Evolutionary conservation across 2,797 vertebrate species (phyloP), one percentile per base, ranked within the genome.

Genomic region (Strix occidentalis): DNA sequence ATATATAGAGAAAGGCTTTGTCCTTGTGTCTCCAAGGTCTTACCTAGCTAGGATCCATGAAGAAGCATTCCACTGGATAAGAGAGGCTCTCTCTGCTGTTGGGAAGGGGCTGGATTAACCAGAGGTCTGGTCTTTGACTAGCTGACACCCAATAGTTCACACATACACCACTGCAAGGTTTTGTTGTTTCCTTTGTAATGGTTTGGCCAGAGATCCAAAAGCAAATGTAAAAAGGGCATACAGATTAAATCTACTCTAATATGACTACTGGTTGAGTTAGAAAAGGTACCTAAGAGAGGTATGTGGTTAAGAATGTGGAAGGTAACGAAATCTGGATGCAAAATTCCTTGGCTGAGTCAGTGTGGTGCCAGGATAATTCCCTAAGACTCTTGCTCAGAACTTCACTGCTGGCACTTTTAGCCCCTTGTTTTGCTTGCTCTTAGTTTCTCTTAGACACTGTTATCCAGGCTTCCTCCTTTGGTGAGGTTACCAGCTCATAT

Each of bases 401-500:
- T 24, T 76, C 78, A 83, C 41, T 84, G 79, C 53, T 75, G 83
- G 70, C 50, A 74, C 41, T 63, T 80, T 57, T 46, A 86, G 80
- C 19, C 33, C 63, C 16, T 77, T 69, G 41, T 79, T 92, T 95
- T 57, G 21, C 61, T 92, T 69, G 37, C 61, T 85, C 95, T 97
- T 98, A 99, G 80, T 96, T 98, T 96, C 99, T 99, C 89, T 98
- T 98, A 97, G 98, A 99, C 95, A 99, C 97, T 0, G 98, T 99
- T 97, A 99, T 98, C 99, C 99, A 99, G 64, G 98, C 99, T 97
- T 99, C 99, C 28, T 99, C 99, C 95, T 98, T 99, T 6, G 99
- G 98, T 5, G 99, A 98, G 54, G 99, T 99, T 74, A 99, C 99
- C 95, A 99, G 98, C 95, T 99, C 99, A 16, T 99, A 99, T 53